phyloP scores from a whole-genome alignment of 2,888 invertebrate species.

The Trimorus sp. region DNA sequence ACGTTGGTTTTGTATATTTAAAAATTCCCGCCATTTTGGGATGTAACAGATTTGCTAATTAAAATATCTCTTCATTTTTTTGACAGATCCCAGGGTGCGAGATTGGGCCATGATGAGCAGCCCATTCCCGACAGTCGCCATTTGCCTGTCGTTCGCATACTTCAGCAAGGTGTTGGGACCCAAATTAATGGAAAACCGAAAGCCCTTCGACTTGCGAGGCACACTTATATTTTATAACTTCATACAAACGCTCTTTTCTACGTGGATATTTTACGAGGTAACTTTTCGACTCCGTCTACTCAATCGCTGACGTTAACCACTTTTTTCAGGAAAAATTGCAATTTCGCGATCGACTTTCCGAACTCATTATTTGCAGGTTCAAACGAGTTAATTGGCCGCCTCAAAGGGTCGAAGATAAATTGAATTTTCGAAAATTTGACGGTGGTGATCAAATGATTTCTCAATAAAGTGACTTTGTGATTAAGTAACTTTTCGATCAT shows the following conservation, averaged over 20 bases:
- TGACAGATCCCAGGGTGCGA: constrained; percentile 92
- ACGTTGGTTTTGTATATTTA: no score
- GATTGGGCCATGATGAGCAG: constrained; percentile 95
- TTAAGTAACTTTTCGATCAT: no score
- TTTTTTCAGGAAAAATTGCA: no score
- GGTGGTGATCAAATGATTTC: no score
- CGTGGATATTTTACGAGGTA: constrained; percentile 97
- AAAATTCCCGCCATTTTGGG: no score
- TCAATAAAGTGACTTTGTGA: no score
- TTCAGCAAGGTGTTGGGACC: constrained; percentile 92
- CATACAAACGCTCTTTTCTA: constrained; percentile 93
- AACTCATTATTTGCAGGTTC: neutral
- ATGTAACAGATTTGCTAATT: no score
- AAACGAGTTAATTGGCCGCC: neutral
- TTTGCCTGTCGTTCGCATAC: constrained; percentile 92
- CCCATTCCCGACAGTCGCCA: constrained; percentile 91
- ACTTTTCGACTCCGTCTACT: constrained; percentile 58
- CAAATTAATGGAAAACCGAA: constrained; percentile 93
- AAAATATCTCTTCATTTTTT: constrained; percentile 10
- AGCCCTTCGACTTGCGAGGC: constrained; percentile 91
- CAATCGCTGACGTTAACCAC: no score
- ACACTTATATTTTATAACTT: constrained; percentile 93
- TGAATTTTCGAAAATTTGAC: no score
- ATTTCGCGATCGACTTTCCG: neutral
- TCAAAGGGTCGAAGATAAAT: neutral